Percentiles rank a stretch among this genome's conserved stretches.
Evolutionary conservation across 2,888 invertebrate genomes (phyloP).

Genomic region (Thyatira batis): DNA sequence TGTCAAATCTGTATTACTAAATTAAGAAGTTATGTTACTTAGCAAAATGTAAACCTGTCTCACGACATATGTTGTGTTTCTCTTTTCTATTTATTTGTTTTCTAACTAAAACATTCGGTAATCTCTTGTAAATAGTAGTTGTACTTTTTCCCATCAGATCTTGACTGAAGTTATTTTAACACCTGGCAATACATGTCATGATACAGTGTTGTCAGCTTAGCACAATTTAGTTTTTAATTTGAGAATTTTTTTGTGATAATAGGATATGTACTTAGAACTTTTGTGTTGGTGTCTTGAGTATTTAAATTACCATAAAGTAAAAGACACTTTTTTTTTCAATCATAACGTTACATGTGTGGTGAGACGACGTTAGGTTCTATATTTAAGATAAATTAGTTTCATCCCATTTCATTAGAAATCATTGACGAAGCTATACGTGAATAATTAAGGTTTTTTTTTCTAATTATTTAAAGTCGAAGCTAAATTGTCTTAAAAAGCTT

Average conservation of each 20-base stretch:
- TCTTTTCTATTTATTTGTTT: conserved; percentile 33
- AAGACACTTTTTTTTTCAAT: conserved; percentile 58
- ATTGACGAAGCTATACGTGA: conserved; percentile 7
- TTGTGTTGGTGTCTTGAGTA: conserved; percentile 45
- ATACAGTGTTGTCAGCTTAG: conserved; percentile 55
- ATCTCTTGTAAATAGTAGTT: conserved; percentile 60
- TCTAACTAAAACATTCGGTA: conserved; percentile 35
- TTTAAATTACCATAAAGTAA: conserved; percentile 42
- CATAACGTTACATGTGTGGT: conserved; percentile 81
- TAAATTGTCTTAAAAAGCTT: conserved; percentile 54
- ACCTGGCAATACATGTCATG: conserved; percentile 46
- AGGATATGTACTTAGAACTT: conserved; percentile 67
- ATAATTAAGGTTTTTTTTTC: conserved; percentile 18
- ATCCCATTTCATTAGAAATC: conserved; percentile 39
- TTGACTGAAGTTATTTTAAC: conserved; percentile 49
- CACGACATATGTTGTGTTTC: conserved; percentile 80
- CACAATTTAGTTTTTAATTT: conserved; percentile 72
- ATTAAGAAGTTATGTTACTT: conserved; percentile 28
- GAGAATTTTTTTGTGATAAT: conserved; percentile 76
- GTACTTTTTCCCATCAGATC: conserved; percentile 79
- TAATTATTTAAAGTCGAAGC: conserved; percentile 53
- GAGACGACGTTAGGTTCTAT: conserved; percentile 77
- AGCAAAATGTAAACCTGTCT: conserved; percentile 62
- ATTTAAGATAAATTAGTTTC: conserved; percentile 56
- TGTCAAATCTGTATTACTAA: conserved; percentile 24